Percentiles rank a stretch among this genome's conserved stretches.
Conservation (phyloP, 2,888 invertebrate species). For the Malthinus seriepunctatus region DNA sequence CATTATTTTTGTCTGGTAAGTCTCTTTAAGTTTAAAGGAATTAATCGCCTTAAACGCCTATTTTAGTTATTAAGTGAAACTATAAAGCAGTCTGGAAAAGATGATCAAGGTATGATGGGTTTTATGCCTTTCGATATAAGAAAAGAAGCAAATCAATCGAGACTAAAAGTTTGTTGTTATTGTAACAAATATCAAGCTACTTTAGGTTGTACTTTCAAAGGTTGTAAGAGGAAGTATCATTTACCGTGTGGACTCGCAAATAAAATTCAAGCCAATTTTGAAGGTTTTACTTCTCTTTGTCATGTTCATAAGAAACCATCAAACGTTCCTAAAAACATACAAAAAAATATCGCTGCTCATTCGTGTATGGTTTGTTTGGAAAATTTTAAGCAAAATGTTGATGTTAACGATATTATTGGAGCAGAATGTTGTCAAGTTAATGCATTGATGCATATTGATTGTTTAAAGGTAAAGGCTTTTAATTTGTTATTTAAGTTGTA, state of each 20-base stretch:
- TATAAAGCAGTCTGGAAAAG: slow-evolving; percentile 68
- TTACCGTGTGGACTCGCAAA: slow-evolving; percentile 71
- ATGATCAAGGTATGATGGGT: slow-evolving; percentile 72
- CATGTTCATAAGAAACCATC: slow-evolving; percentile 8
- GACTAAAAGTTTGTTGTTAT: slow-evolving; percentile 60
- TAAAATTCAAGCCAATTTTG: slow-evolving; percentile 1
- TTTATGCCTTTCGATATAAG: slow-evolving; percentile 72
- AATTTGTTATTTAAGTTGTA: not conserved
- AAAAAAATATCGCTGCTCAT: slow-evolving; percentile 1
- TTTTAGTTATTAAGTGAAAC: slow-evolving; percentile 70
- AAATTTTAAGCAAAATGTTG: slow-evolving; percentile 1
- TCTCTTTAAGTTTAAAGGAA: slow-evolving; percentile 24
- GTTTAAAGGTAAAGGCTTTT: slow-evolving; percentile 11
- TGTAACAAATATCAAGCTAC: slow-evolving; percentile 71
- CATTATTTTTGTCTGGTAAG: slow-evolving; percentile 80
- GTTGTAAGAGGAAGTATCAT: slow-evolving; percentile 74
- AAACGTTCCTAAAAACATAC: slow-evolving; percentile 17
- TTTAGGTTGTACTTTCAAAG: slow-evolving; percentile 67
- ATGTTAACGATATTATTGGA: slow-evolving; percentile 8
- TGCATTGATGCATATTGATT: slow-evolving; percentile 14
- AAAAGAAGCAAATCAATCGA: slow-evolving; percentile 66
- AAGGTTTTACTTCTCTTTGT: slow-evolving; percentile 12
- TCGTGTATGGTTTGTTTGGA: slow-evolving; percentile 22
- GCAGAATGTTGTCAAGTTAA: slow-evolving; percentile 20
- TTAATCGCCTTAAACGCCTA: not conserved